phyloP scores from a whole-genome alignment of 2,888 invertebrate genomes.

The Drosophila niveifrons region DNA sequence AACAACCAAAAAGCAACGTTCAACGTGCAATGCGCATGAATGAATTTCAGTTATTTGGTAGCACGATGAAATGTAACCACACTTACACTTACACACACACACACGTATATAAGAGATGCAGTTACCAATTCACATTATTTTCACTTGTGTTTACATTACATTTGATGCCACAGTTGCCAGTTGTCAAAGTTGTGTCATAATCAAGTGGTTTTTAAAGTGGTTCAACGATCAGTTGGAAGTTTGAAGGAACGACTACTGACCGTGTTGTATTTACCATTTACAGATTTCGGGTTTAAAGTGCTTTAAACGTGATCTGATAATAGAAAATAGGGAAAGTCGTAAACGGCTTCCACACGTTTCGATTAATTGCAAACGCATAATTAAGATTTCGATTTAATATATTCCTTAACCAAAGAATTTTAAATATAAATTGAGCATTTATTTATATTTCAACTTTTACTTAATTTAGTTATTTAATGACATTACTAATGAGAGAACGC shows the following conservation, averaged over 20 bases:
- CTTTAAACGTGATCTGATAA: background rate
- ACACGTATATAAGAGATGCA: slow-evolving; percentile 46
- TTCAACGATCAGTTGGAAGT: slow-evolving; percentile 11
- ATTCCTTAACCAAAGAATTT: background rate
- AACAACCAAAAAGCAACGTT: slow-evolving; percentile 44
- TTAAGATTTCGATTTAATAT: background rate
- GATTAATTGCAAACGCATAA: background rate
- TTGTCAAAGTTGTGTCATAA: slow-evolving; percentile 56
- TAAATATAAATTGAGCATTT: background rate
- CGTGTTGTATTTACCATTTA: slow-evolving; percentile 31
- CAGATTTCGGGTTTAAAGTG: slow-evolving; percentile 10
- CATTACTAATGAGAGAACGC: slow-evolving; percentile 1
- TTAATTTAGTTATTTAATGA: background rate
- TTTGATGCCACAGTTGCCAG: slow-evolving; percentile 39
- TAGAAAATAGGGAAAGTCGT: slow-evolving; percentile 30
- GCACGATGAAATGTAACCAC: slow-evolving; percentile 48
- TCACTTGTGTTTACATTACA: slow-evolving; percentile 37
- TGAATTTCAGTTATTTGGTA: slow-evolving; percentile 61
- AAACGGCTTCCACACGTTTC: slow-evolving; percentile 1
- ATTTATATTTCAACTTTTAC: background rate
- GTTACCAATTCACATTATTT: slow-evolving; percentile 28
- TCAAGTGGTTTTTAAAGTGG: slow-evolving; percentile 45
- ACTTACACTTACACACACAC: too few relatives aligned
- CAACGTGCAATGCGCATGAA: slow-evolving; percentile 68
- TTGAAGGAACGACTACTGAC: background rate